Base-by-base conservation (phyloP, 2,113 vertebrate genomes). In the Megaceryle torquata region DNA sequence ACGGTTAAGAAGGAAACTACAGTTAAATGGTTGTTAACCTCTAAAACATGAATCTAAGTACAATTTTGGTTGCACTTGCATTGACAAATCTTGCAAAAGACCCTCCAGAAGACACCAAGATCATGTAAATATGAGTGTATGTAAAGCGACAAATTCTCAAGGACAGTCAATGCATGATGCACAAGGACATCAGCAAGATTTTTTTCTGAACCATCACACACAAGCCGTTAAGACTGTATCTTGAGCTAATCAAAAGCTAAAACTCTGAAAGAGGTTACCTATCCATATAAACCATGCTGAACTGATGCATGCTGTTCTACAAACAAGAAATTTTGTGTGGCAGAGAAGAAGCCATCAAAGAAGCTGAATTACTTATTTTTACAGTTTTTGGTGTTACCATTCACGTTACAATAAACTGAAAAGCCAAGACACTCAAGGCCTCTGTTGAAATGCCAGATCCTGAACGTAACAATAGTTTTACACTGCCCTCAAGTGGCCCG, bases 371-470 rank as follows among this genome's bases (percentile, higher is more conserved):
- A 4, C 12, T 14, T 15, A 8, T 35, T 35, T 18, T 37, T 10
- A 33, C n/a, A 71, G 17, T 26, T 85, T 88, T 15, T 6, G 11
- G 5, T 7, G 10, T 21, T 2, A n/a, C 15, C 39, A 21, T 4
- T 77, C 64, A 37, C 26, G 21, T 2, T 22, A 3, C 18, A 12
- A 10, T 6, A 13, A 3, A 13, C 28, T 3, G 37, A 54, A 46
- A 75, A 65, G 56, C 61, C 15, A 5, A 19, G 12, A 13, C 19
- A 16, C 33, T 3, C 5, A 13, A 59, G 7, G 29, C 2, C 13
- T 5, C 28, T 8, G 18, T 0, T 3, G 35, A 14, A n/a, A 15
- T 13, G 5, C 5, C 37, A 2, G 21, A 2, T 15, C 15, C 25
- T 21, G 11, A 43, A 17, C 6, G 31, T 56, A 48, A 9, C 10